Percentiles rank a stretch among this genome's conserved stretches.
Conservation (phyloP, 2,888 invertebrate species). For the Oxycera nigricornis region DNA sequence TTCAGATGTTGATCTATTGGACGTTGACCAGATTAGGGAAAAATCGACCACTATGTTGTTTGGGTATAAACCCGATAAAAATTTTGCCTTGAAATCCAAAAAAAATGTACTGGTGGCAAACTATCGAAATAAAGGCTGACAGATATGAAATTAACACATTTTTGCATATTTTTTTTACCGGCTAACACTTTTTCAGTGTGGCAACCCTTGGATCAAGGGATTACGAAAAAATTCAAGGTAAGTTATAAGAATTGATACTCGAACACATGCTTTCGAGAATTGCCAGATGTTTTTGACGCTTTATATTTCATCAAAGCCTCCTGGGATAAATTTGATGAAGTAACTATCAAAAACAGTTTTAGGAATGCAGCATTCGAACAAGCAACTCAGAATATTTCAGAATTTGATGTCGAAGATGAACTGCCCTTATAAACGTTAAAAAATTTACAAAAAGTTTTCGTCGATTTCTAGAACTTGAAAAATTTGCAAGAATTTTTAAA, state of each 20-base stretch:
- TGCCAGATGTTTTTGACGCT: too few relatives aligned
- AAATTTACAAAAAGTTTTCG: background rate
- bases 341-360: background rate
- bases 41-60: too few relatives aligned
- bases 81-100: too few relatives aligned
- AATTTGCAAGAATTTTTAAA: background rate
- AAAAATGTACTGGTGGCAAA: too few relatives aligned
- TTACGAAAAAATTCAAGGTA: background rate
- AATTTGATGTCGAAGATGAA: too few relatives aligned
- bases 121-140: too few relatives aligned
- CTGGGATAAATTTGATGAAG: conserved; percentile 1
- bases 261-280: too few relatives aligned
- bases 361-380: too few relatives aligned
- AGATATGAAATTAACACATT: background rate
- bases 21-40: too few relatives aligned
- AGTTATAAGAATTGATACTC: background rate
- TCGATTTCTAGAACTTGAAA: background rate
- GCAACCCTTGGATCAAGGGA: background rate
- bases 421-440: background rate
- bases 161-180: background rate
- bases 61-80: too few relatives aligned
- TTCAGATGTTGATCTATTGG: too few relatives aligned
- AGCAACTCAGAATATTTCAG: too few relatives aligned
- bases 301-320: background rate
- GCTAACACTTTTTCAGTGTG: background rate